These are phyloP conservation scores for Colius striatus DNA, from an alignment of 2,113 vertebrate genomes.

Conservation along the genomic window DNA sequence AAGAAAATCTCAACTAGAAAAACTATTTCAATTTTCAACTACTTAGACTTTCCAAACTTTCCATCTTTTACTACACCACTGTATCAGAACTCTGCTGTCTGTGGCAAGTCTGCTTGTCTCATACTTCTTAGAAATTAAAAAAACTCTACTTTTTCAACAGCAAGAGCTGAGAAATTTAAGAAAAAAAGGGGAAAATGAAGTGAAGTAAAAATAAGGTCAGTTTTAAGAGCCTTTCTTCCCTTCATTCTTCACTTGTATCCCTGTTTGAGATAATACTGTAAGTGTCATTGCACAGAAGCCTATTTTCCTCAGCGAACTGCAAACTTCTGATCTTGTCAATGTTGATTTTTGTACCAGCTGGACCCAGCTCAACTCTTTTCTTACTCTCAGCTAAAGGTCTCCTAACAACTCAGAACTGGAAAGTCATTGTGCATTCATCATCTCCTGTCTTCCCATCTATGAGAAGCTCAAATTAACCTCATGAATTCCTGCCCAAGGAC, in stretches of 20 bases:
- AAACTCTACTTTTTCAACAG: neutral
- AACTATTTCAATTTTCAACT: neutral
- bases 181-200: fast-evolving
- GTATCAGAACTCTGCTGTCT: neutral
- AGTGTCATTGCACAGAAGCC: neutral
- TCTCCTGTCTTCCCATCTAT: neutral
- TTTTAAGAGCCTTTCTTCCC: neutral
- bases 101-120: neutral
- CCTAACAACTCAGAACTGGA: neutral
- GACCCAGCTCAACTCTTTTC: neutral
- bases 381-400: neutral
- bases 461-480: neutral
- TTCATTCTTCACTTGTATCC: neutral
- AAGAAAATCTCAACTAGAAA: neutral
- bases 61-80: neutral
- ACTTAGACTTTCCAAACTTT: neutral
- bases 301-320: neutral
- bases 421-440: neutral
- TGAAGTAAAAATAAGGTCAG: neutral
- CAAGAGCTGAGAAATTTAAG: neutral
- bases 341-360: neutral
- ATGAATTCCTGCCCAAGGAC: neutral
- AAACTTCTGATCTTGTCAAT: neutral
- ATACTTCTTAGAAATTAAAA: neutral
- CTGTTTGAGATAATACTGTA: neutral